Evolutionary conservation across 2,888 invertebrate species (phyloP).

Genomic region (Hirtodrosophila confusa): DNA sequence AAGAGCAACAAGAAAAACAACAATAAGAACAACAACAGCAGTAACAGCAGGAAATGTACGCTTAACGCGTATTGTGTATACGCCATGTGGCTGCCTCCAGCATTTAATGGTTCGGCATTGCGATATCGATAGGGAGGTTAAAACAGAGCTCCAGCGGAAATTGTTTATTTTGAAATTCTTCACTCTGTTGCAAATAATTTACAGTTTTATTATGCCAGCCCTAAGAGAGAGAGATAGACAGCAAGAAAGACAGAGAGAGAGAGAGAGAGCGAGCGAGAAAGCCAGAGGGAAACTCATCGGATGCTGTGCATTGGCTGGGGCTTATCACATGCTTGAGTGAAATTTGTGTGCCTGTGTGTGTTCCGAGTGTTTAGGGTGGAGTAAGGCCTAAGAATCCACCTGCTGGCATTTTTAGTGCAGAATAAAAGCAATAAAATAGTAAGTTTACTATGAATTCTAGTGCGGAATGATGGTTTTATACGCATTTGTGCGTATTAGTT

Average conservation of each 20-base stretch:
- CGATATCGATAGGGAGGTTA: constrained; percentile 35
- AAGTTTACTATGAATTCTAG: not conserved
- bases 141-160: constrained; percentile 50
- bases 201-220: constrained; percentile 31
- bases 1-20: not conserved
- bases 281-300: constrained; percentile 16
- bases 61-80: constrained; percentile 55
- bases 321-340: constrained; percentile 41
- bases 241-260: not conserved
- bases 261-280: not conserved
- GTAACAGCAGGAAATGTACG: constrained; percentile 32
- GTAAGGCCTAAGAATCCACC: constrained; percentile 19
- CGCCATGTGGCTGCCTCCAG: constrained; percentile 57
- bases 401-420: constrained; percentile 1
- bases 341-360: constrained; percentile 9
- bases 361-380: not conserved
- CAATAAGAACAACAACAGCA: constrained; percentile 2
- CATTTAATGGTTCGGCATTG: constrained; percentile 23
- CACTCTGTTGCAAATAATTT: constrained; percentile 53
- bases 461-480: not conserved
- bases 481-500: too few species aligned
- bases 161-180: constrained; percentile 60
- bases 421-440: too few species aligned
- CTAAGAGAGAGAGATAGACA: not conserved
- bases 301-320: constrained; percentile 27